Conservation (phyloP, 1,140 invertebrate species). For the Procambarus virginalis region DNA sequence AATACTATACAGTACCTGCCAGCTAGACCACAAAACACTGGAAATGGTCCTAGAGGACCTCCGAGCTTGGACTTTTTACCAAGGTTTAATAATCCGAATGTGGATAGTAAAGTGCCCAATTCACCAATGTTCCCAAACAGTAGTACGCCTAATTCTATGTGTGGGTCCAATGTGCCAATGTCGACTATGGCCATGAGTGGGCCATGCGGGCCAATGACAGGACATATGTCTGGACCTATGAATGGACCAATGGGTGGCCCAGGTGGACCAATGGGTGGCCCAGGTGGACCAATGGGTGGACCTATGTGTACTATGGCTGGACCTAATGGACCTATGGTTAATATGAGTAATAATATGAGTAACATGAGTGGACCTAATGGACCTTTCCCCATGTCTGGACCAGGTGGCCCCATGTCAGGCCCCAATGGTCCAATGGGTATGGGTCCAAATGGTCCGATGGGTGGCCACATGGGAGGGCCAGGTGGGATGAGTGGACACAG, state of each 20-base stretch:
- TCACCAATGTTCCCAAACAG: constrained; percentile 65
- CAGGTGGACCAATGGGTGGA: constrained; percentile 69
- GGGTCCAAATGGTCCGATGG: constrained; percentile 69
- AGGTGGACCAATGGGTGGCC: constrained; percentile 72
- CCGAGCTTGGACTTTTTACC: constrained; percentile 94
- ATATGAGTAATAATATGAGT: constrained; percentile 69
- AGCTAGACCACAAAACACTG: constrained; percentile 84
- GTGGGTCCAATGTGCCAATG: constrained; percentile 69
- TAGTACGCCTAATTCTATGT: constrained; percentile 69
- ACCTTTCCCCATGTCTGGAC: constrained; percentile 71
- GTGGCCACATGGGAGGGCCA: constrained; percentile 70
- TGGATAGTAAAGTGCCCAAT: constrained; percentile 69
- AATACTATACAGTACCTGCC: constrained; percentile 99
- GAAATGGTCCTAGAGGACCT: constrained; percentile 82
- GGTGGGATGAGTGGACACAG: constrained; percentile 70
- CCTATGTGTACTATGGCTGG: constrained; percentile 70
- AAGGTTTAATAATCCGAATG: constrained; percentile 81
- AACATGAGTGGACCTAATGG: constrained; percentile 71
- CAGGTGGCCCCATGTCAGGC: constrained; percentile 66
- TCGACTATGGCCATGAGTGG: constrained; percentile 69
- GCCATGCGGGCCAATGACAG: constrained; percentile 70
- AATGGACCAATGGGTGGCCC: constrained; percentile 70
- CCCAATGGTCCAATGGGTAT: constrained; percentile 70
- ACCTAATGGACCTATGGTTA: constrained; percentile 73
- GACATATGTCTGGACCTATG: constrained; percentile 71